These are phyloP conservation scores for Macrotrachela quadricornifera DNA, from an alignment of 1,140 invertebrate genomes.

Conservation along the genomic window DNA sequence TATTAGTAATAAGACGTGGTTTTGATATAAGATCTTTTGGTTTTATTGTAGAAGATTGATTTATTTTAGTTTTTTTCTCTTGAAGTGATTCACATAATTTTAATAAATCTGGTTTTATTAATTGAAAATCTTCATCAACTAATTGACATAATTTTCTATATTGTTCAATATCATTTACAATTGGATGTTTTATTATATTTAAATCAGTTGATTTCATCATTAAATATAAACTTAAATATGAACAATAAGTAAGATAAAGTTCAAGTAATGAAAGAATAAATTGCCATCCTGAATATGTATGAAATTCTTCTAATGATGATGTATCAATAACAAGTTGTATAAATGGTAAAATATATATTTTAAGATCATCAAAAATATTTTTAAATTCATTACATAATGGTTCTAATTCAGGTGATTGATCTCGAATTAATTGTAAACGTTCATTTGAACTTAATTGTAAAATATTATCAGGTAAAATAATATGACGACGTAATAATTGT, in stretches of 20 bases:
- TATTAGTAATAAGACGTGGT: no score
- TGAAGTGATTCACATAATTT: no score
- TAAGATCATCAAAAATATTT: conserved; percentile 40
- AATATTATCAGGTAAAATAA: conserved; percentile 42
- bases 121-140: no score
- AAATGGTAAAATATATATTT: conserved; percentile 41
- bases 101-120: no score
- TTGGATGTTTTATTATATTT: no score
- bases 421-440: conserved; percentile 47
- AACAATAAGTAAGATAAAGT: conserved; percentile 44
- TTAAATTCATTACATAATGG: conserved; percentile 52
- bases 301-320: conserved; percentile 36
- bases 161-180: no score
- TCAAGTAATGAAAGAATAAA: conserved; percentile 2
- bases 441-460: conserved; percentile 48
- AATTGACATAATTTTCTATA: no score
- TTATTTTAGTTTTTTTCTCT: no score
- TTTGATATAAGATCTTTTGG: no score
- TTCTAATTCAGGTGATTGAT: conserved; percentile 60
- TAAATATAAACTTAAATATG: conserved; percentile 63
- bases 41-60: no score
- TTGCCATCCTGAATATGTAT: conserved; percentile 3
- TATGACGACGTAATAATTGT: no score
- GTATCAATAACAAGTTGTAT: conserved; percentile 35
- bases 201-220: conserved; percentile 40